Evolutionary conservation across 2,113 vertebrate genomes (phyloP), one percentile per base, ranked within the genome.

Genomic region (Nesogale talazaci): DNA sequence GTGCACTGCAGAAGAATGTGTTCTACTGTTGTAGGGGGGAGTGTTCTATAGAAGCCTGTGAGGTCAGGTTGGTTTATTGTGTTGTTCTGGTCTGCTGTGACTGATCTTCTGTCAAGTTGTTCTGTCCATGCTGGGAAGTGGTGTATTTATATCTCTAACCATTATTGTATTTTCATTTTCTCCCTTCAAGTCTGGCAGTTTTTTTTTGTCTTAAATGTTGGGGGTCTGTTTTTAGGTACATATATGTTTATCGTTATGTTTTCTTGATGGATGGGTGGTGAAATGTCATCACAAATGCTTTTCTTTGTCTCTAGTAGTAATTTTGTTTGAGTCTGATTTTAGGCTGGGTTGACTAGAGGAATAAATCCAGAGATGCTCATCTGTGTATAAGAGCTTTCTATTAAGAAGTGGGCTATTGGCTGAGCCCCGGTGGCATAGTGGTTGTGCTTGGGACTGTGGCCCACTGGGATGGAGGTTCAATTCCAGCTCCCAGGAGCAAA

Each of bases 281-380:
- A 81, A 36, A 10, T 25, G 40, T 76, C 63, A 72, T 90, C 70
- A 63, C 31, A 52, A 91, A 77, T 89, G 19, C 77, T 42, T 59
- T 74, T 81, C 40, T 88, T 92, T 91, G 61, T 84, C 56, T 92
- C 3, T 42, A 75, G 40, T 72, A 74, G 74, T 46, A 87, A 31
- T 93, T 94, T 89, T 86, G 56, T 75, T 67, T 38, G 76, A 46
- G 38, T 77, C 29, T 92, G 10, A 52, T 52, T 5, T 52, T 52
- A 52, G 46, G 46, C 46, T 10, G 46, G 46, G 46, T 52, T 52
- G 46, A 52, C 46, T 52, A 52, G 46, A 52, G 46, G 14, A 52
- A 52, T 12, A 52, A 52, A 52, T 52, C 46, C 46, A 52, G 46
- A 52, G 46, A 52, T 12, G 14, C 46, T 52, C 46, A 52, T 52